Conservation (phyloP, 2,888 invertebrate genomes). For the Tanytarsus gracilentus region DNA sequence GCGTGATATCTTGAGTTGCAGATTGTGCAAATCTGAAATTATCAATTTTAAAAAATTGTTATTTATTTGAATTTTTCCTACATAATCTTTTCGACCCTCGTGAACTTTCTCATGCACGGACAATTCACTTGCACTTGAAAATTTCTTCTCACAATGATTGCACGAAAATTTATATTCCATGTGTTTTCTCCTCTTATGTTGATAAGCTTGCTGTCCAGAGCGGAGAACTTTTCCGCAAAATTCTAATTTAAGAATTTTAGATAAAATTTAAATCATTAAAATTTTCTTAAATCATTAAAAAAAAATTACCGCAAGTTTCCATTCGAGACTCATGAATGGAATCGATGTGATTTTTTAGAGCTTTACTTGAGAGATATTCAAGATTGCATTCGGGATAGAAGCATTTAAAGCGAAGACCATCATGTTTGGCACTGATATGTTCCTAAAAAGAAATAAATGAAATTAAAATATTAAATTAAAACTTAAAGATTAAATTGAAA, state of each 20-base stretch:
- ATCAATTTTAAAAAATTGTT: too few species aligned
- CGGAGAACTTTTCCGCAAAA: background rate
- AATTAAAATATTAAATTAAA: too few species aligned
- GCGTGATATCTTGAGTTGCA: background rate
- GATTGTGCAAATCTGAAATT: background rate
- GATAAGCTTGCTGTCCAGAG: background rate
- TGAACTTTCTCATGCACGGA: background rate
- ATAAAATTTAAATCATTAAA: too few species aligned
- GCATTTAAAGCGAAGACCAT: background rate
- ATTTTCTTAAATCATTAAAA: too few species aligned
- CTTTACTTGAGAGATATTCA: background rate
- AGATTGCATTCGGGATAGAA: background rate
- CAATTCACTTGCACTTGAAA: background rate
- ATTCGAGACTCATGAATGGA: background rate
- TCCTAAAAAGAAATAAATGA: too few species aligned
- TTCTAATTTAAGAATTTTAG: too few species aligned
- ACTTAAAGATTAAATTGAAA: background rate
- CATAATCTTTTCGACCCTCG: background rate
- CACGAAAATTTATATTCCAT: background rate
- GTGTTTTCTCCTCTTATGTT: background rate
- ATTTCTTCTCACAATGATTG: background rate
- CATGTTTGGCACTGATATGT: too few species aligned
- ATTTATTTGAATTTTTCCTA: too few species aligned
- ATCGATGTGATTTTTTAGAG: background rate
- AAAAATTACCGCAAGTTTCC: background rate